Percentiles rank a stretch among this genome's conserved stretches.
Conservation (phyloP, 2,797 vertebrate species). For the Takifugu ocellatus region DNA sequence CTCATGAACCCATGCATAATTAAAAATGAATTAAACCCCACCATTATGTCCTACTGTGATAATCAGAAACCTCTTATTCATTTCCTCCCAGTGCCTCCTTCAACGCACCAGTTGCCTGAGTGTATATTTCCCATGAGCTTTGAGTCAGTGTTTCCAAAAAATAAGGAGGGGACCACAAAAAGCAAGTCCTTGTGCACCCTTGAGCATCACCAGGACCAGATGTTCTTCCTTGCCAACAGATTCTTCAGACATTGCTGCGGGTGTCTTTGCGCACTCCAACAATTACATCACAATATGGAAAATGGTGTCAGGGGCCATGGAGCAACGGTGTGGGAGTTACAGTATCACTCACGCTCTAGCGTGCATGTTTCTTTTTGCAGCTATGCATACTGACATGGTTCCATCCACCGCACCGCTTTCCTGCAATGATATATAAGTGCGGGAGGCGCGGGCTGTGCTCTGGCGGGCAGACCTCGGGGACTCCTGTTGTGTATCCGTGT, state of each 20-base stretch:
- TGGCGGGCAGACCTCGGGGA: conserved; percentile 38
- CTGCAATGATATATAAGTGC: conserved; percentile 35
- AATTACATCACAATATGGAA: conserved; percentile 40
- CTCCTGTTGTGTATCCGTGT: conserved; percentile 33
- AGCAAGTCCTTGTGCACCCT: conserved; percentile 26
- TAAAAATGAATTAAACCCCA: conserved; percentile 65
- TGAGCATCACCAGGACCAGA: conserved; percentile 48
- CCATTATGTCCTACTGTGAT: conserved; percentile 49
- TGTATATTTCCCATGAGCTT: conserved; percentile 71
- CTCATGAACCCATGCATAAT: conserved; percentile 54
- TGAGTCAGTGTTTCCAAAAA: conserved; percentile 39
- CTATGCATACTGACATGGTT: conserved; percentile 36
- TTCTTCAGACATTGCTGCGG: neutral
- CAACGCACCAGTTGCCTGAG: conserved; percentile 49
- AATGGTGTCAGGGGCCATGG: conserved; percentile 36
- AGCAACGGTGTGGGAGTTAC: conserved; percentile 35
- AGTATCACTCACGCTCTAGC: conserved; percentile 17
- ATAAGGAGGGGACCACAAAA: conserved; percentile 37
- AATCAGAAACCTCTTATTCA: conserved; percentile 62
- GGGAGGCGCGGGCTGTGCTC: conserved; percentile 35
- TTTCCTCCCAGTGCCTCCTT: conserved; percentile 59
- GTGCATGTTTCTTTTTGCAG: neutral
- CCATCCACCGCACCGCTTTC: conserved; percentile 30
- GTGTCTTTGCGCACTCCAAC: no score
- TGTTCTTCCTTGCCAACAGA: conserved; percentile 33